A percentile compares a stretch with the other conserved stretches of the same genome.
phyloP scores from a whole-genome alignment of 2,113 vertebrate genomes.

The Stigmatopora nigra region DNA sequence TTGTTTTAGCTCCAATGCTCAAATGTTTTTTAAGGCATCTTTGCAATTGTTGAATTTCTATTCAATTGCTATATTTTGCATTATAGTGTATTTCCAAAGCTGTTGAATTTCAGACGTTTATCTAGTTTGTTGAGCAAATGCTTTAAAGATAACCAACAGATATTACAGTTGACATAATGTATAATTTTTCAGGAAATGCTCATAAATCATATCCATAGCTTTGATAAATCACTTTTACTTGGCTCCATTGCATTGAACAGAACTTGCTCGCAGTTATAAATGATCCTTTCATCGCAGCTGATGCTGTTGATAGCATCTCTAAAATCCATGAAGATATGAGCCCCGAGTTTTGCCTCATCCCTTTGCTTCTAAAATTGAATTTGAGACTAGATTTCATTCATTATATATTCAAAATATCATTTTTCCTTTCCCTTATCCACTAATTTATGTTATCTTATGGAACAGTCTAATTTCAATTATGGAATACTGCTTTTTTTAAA shows the following conservation, averaged over 20 bases:
- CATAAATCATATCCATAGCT: conserved; percentile 13
- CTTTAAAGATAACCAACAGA: neutral
- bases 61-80: neutral
- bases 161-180: neutral
- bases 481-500: too few relatives aligned
- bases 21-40: too few relatives aligned
- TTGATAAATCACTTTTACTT: conserved; percentile 14
- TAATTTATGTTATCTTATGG: too few relatives aligned
- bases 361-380: conserved; percentile 18
- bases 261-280: conserved; percentile 32
- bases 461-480: too few relatives aligned
- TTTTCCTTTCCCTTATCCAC: conserved; percentile 20
- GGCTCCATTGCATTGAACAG: neutral
- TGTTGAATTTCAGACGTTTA: neutral
- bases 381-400: conserved; percentile 31
- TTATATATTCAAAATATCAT: conserved; percentile 29
- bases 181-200: conserved; percentile 17
- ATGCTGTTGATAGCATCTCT: conserved; percentile 34
- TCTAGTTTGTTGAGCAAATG: neutral
- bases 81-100: neutral
- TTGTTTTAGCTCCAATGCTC: too few relatives aligned
- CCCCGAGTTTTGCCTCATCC: conserved; percentile 1
- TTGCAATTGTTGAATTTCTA: too few relatives aligned
- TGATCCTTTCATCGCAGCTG: conserved; percentile 39
- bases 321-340: conserved; percentile 36